Evolutionary conservation across 2,888 invertebrate species (phyloP), one percentile per base, ranked within the genome.

Genomic region (Lacanobia wlatinum): DNA sequence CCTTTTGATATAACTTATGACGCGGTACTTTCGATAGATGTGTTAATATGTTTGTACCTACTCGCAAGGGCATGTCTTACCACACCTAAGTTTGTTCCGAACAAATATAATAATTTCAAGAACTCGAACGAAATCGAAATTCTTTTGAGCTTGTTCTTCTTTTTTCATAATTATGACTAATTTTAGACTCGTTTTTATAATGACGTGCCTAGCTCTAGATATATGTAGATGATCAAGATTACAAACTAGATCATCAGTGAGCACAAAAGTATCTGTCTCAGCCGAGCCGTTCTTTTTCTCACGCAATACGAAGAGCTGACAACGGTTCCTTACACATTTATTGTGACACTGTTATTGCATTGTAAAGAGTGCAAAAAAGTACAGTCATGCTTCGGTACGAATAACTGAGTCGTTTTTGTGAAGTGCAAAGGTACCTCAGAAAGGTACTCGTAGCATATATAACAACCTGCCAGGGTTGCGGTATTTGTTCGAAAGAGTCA

Each of bases 1-100:
- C 86, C 80, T 87, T 88, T 88, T 86, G 86, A 88, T 87, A 87
- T 87, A 80, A 76, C 74, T 60, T 82, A 76, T 86, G 87, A 87
- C 86, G 85, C 87, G 88, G 87, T 89, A 88, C 87, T 89, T 90
- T 88, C 89, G 78, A 78, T 87, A 76, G 76, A 87, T 84, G 89
- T 90, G 89, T 89, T 90, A 90, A 91, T 90, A 89, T 87, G 46
- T 74, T 66, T 56, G 67, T 84, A 76, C 79, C 82, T 85, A 80
- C 75, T 72, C 23, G 68, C 67, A 80, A 82, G 85, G 85, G 82
- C 82, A 76, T n/a, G 67, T 65, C 34, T 64, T 55, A 59, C 70
- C 74, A 80, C 77, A 67, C 72, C 76, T 50, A 50, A 59, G 55
- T 70, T 71, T 70, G 60, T 58, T 66, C 46, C 23, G 8, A 16